Evolutionary conservation across 2,113 vertebrate genomes (phyloP), one percentile per base, ranked within the genome.

Genomic region (Siniperca knerii): DNA sequence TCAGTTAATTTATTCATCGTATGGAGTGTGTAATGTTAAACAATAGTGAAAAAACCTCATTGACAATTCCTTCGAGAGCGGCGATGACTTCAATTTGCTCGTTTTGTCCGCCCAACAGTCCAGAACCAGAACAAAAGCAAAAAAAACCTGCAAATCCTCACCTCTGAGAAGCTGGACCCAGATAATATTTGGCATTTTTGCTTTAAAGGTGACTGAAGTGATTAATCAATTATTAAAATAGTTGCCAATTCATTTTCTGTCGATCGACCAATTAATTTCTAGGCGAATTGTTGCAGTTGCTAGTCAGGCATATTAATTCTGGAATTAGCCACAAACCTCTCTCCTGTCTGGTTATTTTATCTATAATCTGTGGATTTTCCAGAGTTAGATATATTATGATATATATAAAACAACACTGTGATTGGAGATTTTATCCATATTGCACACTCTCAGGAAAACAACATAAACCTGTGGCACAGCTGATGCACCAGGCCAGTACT

Each of bases 401-500:
- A 21, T 29, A 11, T 44, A 46, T 10, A 44, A 57, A 46, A 57
- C 20, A 46, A 57, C n/a, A 57, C 20, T 11, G 23, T 21, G n/a
- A 15, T 7, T 10, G 40, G 33, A 52, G 29, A 18, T 11, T 11
- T 7, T 0, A 37, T 37, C 35, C 35, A 4, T 6, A 64, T 9
- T 9, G 60, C 2, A 18, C 16, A 21, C 25, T 16, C 11, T 12
- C 29, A 37, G 40, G 42, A 52, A 20, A 21, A 62, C 65, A 55
- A 62, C 44, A 52, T 4, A 7, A 71, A 73, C 52, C 71, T 76
- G 77, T 80, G 77, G 48, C 46, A 55, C n/a, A 44, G 20, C 60
- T 46, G 37, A 50, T 29, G 73, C 85, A 79, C 67, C 80, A 77
- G 55, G 67, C 64, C 64, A 4, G 1, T n/a, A 25, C 37, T 50